A percentile compares a stretch with the other conserved stretches of the same genome.
These are phyloP conservation scores for Seladonia tumulorum DNA, from an alignment of 2,888 invertebrate species.

Conservation along the genomic window DNA sequence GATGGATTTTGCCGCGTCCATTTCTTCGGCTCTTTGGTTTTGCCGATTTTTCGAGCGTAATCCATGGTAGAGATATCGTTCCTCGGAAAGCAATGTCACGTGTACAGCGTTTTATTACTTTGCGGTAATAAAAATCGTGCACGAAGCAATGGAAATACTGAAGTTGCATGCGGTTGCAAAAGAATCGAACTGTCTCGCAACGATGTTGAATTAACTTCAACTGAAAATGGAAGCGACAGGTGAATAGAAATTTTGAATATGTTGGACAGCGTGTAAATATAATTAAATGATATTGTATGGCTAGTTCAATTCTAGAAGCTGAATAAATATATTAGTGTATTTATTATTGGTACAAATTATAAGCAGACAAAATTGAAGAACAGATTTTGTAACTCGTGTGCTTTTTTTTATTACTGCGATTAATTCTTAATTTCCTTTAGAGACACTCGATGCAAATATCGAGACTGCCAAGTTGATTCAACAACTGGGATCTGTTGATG, in stretches of 20 bases:
- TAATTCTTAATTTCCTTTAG: background rate
- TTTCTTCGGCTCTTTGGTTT: conserved; percentile 53
- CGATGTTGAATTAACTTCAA: background rate
- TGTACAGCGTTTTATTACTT: background rate
- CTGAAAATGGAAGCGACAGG: conserved; percentile 13
- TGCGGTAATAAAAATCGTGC: background rate
- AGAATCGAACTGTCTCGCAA: background rate
- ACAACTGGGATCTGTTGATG: conserved; percentile 41
- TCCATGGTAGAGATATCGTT: conserved; percentile 69
- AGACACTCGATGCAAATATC: conserved; percentile 3
- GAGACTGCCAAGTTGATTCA: conserved; percentile 52
- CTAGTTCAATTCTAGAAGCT: background rate
- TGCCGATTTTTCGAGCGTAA: conserved; percentile 72
- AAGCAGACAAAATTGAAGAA: background rate
- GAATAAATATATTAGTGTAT: background rate
- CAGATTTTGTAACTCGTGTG: background rate
- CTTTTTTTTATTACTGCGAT: background rate
- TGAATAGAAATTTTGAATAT: background rate
- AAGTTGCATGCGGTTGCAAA: background rate
- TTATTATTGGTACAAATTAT: background rate
- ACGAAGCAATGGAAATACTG: background rate
- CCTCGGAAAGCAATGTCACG: background rate
- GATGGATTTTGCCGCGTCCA: conserved; percentile 27
- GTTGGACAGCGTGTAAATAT: background rate
- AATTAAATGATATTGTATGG: background rate